These are phyloP conservation scores for Drosophila sucinea DNA, from an alignment of 1,140 invertebrate species.

Conservation along the genomic window DNA sequence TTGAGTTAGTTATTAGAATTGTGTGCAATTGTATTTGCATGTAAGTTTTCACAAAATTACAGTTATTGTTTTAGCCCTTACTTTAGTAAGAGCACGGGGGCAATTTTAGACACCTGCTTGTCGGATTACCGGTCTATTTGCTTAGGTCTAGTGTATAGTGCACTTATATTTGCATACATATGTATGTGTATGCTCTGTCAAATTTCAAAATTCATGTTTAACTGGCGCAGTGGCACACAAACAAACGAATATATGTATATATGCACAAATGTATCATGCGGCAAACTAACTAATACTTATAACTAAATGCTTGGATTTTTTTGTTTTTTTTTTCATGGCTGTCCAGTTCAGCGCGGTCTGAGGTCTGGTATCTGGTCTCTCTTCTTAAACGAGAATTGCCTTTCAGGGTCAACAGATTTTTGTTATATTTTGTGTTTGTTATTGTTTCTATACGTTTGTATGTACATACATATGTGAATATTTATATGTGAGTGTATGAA, in stretches of 20 bases:
- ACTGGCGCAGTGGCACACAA: background rate
- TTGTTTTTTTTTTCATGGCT: constrained; percentile 1
- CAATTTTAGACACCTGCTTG: background rate
- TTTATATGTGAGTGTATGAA: background rate
- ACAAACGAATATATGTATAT: background rate
- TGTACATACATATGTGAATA: background rate
- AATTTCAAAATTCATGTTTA: background rate
- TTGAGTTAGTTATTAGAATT: constrained; percentile 14
- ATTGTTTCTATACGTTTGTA: background rate
- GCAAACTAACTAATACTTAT: constrained; percentile 1
- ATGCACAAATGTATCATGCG: background rate
- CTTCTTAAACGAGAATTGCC: constrained; percentile 24
- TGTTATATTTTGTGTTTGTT: constrained; percentile 6
- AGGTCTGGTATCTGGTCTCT: constrained; percentile 3
- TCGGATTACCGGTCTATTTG: constrained; percentile 1
- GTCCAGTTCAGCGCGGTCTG: constrained; percentile 1
- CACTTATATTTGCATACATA: background rate
- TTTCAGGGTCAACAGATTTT: constrained; percentile 18
- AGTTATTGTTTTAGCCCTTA: constrained; percentile 28
- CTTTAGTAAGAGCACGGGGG: constrained; percentile 2
- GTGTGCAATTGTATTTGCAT: constrained; percentile 45
- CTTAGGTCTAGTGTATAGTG: background rate
- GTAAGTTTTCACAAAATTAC: constrained; percentile 28
- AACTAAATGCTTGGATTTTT: background rate
- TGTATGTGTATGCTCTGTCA: background rate